Conservation (phyloP, 2,888 invertebrate species). For the Tetragonisca angustula region DNA sequence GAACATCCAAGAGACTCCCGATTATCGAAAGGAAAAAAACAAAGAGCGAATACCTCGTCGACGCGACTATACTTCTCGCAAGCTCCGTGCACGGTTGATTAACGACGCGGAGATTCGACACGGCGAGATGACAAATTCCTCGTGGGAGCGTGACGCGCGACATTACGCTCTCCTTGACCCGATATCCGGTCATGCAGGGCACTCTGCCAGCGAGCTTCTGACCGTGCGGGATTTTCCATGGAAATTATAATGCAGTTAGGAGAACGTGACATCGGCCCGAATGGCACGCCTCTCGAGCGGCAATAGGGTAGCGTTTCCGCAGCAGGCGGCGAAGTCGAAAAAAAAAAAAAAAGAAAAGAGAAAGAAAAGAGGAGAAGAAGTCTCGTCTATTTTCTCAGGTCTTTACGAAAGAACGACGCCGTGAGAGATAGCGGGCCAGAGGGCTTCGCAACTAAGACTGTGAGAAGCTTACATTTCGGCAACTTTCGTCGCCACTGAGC, state of each 20-base stretch:
- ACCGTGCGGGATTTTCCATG: slow-evolving; percentile 42
- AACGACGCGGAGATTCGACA: slow-evolving; percentile 57
- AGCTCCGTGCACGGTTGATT: slow-evolving; percentile 49
- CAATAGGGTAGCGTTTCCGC: slow-evolving; percentile 8
- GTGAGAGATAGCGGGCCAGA: slow-evolving; percentile 1
- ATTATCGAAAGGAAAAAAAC: no score
- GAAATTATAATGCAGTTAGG: slow-evolving; percentile 68
- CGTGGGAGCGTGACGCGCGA: slow-evolving; percentile 41
- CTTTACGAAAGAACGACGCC: neutral
- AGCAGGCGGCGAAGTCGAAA: neutral
- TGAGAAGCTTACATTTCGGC: slow-evolving; percentile 48
- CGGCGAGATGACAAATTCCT: slow-evolving; percentile 66
- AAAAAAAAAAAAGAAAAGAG: slow-evolving; percentile 16
- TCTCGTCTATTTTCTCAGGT: slow-evolving; percentile 37
- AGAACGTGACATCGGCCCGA: slow-evolving; percentile 55
- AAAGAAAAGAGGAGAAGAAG: slow-evolving; percentile 1
- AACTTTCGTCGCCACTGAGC: slow-evolving; percentile 35
- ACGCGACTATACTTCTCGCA: neutral
- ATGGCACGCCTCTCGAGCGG: slow-evolving; percentile 32
- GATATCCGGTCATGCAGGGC: slow-evolving; percentile 41
- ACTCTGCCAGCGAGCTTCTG: slow-evolving; percentile 41
- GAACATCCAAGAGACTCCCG: no score
- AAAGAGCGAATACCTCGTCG: slow-evolving; percentile 1
- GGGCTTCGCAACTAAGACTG: slow-evolving; percentile 12
- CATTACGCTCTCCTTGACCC: slow-evolving; percentile 42